A percentile compares a stretch with the other conserved stretches of the same genome.
Evolutionary conservation across 2,888 invertebrate genomes (phyloP).

Genomic region (Tachina grossa): DNA sequence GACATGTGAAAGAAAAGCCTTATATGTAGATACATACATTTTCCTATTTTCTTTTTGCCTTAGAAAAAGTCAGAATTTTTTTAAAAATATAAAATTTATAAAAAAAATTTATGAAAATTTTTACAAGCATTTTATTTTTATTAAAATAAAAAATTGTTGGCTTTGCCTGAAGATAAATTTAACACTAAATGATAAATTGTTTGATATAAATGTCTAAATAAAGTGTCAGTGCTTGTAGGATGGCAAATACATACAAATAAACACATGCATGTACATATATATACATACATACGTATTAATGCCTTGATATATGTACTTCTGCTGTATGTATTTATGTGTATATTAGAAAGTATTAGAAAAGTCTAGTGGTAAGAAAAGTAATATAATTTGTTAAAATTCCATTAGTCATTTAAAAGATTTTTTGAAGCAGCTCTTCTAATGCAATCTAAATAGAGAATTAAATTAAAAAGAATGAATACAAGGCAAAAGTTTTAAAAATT

Average conservation of each 20-base stretch:
- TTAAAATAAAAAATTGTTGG: neutral
- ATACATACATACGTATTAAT: neutral
- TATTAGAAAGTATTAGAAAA: neutral
- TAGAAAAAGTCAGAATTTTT: constrained; percentile 1
- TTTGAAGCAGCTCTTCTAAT: neutral
- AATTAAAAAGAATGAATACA: neutral
- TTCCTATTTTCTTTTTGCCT: constrained; percentile 23
- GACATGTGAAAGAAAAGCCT: constrained; percentile 32
- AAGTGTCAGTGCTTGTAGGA: neutral
- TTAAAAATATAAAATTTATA: constrained; percentile 12
- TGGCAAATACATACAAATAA: neutral
- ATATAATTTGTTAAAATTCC: neutral
- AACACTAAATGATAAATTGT: constrained; percentile 48
- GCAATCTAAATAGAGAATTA: neutral
- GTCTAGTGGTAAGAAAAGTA: neutral
- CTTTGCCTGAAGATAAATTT: constrained; percentile 34
- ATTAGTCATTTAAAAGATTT: neutral
- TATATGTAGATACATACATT: constrained; percentile 27
- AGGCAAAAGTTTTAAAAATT: no score
- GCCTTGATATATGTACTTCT: neutral
- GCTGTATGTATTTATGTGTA: neutral
- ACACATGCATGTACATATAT: neutral
- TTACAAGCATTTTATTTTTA: neutral
- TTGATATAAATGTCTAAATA: constrained; percentile 31
- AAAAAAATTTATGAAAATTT: constrained; percentile 1